Base-by-base conservation (phyloP, 2,113 vertebrate species). In the Pterocles burchelli region DNA sequence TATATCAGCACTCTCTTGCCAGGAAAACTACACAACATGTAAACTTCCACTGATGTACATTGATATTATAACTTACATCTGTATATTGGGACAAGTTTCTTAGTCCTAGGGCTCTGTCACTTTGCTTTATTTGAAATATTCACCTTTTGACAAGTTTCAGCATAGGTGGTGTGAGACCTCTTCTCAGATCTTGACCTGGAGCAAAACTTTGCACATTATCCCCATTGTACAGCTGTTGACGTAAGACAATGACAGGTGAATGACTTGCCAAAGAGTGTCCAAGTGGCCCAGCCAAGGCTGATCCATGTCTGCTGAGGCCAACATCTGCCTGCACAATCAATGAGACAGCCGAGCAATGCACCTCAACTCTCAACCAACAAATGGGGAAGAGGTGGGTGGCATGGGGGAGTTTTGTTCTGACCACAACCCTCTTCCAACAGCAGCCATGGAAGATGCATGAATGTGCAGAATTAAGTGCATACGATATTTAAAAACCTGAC, bases 81-180 rank as follows among this genome's bases (percentile, higher is more conserved):
- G 20, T n/a, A 9, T 22, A 14, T 22, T 25, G 61, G 46, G 10
- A 6, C 48, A 2, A 2, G 13, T 1, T 0, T 34, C n/a, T n/a
- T 11, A 8, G 11, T 15, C 43, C 29, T 34, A 48, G 28, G 79
- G 9, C 6, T 89, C 34, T 83, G 7, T 3, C 41, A 21, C 6
- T 2, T 48, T 70, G 2, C 33, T 82, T 33, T 68, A 29, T 78
- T 66, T 45, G 31, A 58, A 78, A 85, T 8, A 57, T 13, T 41
- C 13, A 31, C 9, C 2, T 77, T 85, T 70, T 28, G 16, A 57
- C 20, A 17, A 58, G 31, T 55, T 74, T 78, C 75, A 66, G 24
- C 16, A 18, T 0, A 51, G 9, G 20, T 52, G 20, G 2, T 38
- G 8, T 25, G 25, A 74, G 36, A 74, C 6, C 9, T 36, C 2